Percentiles rank a stretch among this genome's conserved stretches.
These are phyloP conservation scores for Hirtodrosophila histrioides DNA, from an alignment of 2,888 invertebrate genomes.

Conservation along the genomic window DNA sequence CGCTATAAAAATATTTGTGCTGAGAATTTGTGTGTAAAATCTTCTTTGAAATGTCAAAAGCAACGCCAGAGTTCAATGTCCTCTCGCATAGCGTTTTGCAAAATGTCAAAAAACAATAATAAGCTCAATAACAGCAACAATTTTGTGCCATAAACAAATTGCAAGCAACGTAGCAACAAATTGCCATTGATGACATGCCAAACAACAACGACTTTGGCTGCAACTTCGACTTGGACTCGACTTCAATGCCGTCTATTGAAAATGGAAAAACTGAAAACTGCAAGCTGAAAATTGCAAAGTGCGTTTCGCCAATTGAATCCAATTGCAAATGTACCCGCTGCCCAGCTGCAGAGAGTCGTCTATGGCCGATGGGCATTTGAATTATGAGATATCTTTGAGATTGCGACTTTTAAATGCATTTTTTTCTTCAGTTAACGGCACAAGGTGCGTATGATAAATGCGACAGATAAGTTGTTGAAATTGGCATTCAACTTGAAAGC, in stretches of 20 bases:
- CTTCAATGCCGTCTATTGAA: slow-evolving; percentile 49
- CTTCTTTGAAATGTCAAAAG: slow-evolving; percentile 48
- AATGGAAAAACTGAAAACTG: slow-evolving; percentile 28
- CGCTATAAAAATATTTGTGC: slow-evolving; percentile 5
- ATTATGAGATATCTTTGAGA: slow-evolving; percentile 53
- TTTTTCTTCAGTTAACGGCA: slow-evolving; percentile 25
- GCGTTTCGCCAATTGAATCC: slow-evolving; percentile 54
- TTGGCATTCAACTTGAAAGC: slow-evolving; percentile 73
- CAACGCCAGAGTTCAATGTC: slow-evolving; percentile 67
- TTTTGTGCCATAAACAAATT: slow-evolving; percentile 72
- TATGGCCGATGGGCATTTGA: slow-evolving; percentile 44
- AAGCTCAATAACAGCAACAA: slow-evolving; percentile 20
- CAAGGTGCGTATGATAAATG: slow-evolving; percentile 70
- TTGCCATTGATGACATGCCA: slow-evolving; percentile 70
- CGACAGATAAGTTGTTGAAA: slow-evolving; percentile 16
- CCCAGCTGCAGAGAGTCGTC: slow-evolving; percentile 14
- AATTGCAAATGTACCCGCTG: slow-evolving; percentile 20
- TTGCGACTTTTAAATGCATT: slow-evolving; percentile 64
- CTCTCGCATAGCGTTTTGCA: slow-evolving; percentile 33
- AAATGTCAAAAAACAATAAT: slow-evolving; percentile 51
- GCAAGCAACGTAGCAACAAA: slow-evolving; percentile 58
- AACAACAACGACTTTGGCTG: slow-evolving; percentile 22
- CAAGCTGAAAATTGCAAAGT: slow-evolving; percentile 46
- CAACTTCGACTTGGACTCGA: slow-evolving; percentile 9
- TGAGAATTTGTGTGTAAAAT: slow-evolving; percentile 39